Evolutionary conservation across 2,888 invertebrate genomes (phyloP).

Genomic region (Dynastes tityus): DNA sequence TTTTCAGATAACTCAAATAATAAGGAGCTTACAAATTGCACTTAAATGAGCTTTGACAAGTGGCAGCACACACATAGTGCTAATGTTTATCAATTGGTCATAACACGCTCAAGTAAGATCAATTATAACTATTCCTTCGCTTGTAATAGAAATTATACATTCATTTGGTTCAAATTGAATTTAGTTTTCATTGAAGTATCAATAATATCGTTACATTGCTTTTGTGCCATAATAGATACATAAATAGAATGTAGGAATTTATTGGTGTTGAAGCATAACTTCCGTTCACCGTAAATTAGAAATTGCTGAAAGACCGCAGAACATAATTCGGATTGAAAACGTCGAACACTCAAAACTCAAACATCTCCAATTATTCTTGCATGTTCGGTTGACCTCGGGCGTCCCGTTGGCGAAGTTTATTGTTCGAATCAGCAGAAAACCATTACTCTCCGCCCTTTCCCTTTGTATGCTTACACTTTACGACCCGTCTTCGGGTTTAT

Average conservation of each 20-base stretch:
- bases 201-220: too few species aligned
- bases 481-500: not conserved
- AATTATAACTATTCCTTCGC: too few species aligned
- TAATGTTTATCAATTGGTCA: too few species aligned
- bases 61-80: too few species aligned
- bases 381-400: slow-evolving; percentile 15
- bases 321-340: not conserved
- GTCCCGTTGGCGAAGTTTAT: not conserved
- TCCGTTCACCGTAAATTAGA: not conserved
- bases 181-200: too few species aligned
- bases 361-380: slow-evolving; percentile 23
- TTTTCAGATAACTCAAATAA: too few species aligned
- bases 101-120: too few species aligned
- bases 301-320: not conserved
- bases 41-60: too few species aligned
- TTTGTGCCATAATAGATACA: too few species aligned
- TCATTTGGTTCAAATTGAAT: too few species aligned
- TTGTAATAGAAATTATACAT: too few species aligned
- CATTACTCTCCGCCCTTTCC: not conserved
- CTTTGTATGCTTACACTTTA: slow-evolving; percentile 9
- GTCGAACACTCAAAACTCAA: slow-evolving; percentile 18
- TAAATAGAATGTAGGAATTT: not conserved
- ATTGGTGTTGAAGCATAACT: not conserved
- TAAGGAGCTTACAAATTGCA: too few species aligned
- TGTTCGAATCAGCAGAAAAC: slow-evolving; percentile 19